Percentiles rank a stretch among this genome's conserved stretches.
These are phyloP conservation scores for Zapus hudsonius DNA, from an alignment of 2,113 vertebrate genomes.

Conservation along the genomic window DNA sequence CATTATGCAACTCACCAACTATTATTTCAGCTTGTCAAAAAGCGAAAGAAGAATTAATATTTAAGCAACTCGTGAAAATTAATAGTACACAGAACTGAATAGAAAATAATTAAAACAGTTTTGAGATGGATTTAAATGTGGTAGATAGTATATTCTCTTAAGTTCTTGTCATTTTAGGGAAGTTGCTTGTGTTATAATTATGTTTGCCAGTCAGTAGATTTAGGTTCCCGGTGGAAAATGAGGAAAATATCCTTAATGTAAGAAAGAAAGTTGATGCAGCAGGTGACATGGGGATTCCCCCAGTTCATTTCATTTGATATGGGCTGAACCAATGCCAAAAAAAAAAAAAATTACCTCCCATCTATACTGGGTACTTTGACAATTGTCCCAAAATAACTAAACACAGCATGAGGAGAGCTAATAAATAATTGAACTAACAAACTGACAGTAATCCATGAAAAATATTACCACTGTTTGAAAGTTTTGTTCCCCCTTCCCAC, in stretches of 20 bases:
- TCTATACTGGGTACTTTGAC: background rate
- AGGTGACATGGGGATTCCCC: background rate
- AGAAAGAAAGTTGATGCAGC: background rate
- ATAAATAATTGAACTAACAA: background rate
- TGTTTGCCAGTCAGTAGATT: background rate
- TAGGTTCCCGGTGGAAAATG: background rate
- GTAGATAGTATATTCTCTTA: background rate
- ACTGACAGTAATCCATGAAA: background rate
- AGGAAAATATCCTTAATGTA: background rate
- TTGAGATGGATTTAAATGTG: background rate
- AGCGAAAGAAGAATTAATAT: background rate
- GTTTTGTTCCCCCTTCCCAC: rapidly evolving
- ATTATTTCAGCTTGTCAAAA: background rate
- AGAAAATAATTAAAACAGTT: background rate
- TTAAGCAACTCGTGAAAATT: background rate
- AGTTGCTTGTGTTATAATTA: background rate
- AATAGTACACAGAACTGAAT: background rate
- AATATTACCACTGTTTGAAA: background rate
- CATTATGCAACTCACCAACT: background rate
- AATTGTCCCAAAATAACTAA: background rate
- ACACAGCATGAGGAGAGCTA: too few relatives aligned
- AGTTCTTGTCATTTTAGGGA: background rate
- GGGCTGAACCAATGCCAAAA: background rate
- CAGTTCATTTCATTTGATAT: background rate
- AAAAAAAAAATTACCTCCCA: background rate